Evolutionary conservation across 2,113 vertebrate genomes (phyloP), one percentile per base, ranked within the genome.

Genomic region (Leucopsar rothschildi): DNA sequence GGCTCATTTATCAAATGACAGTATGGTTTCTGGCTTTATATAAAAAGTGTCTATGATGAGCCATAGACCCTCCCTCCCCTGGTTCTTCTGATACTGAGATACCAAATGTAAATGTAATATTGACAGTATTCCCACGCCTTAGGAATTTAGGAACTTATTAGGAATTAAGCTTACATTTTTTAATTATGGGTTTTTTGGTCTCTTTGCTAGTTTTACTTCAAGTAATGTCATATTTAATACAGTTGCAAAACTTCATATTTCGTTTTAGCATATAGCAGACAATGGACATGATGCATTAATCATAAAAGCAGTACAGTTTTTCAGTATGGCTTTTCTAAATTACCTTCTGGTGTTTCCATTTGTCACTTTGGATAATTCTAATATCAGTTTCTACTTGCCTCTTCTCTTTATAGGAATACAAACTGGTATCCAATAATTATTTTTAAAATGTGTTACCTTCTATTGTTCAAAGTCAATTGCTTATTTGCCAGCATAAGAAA

Each of bases 241-340:
- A 60, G 31, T 85, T 80, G 31, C 19, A 82, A 52, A 52, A 25
- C 14, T 87, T 64, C 16, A 2, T 70, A 35, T 59, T 91, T 83
- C 29, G 44, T 85, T 61, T 40, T 80, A 56, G 50, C 18, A 33
- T 77, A 72, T 90, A 76, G 31, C 66, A 85, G 70, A 68, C 45
- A 80, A 7, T 1, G 5, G 29, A 72, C 31, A 31, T 37, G 39
- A 53, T 53, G 66, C 33, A 76, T 82, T 72, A 65, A 90, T 90
- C 57, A 61, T 33, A 65, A 53, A 65, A 85, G 10, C n/a, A 73
- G 37, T 71, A 16, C 18, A 35, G 6, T 53, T 85, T 91, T 91
- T 93, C 53, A 79, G 9, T 31, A 44, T 35, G 66, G n/a, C 57
- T 94, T 87, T 93, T 90, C 70, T 93, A 72, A 96, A 92, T 84